phyloP scores from a whole-genome alignment of 1,140 invertebrate species.

The Copidosoma floridanum region DNA sequence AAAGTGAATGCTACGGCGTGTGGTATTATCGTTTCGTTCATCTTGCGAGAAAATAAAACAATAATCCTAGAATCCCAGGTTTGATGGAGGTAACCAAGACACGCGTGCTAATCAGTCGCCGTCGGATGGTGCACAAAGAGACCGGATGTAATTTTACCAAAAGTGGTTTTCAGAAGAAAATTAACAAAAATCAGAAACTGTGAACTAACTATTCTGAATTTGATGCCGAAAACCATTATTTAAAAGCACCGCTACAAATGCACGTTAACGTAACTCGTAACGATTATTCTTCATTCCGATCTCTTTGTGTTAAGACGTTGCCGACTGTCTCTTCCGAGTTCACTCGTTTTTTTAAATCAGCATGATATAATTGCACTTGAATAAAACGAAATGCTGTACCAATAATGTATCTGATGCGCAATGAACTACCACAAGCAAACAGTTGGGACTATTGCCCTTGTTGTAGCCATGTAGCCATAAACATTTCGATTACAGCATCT shows the following conservation, averaged over 20 bases:
- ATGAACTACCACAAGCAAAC: too few relatives aligned
- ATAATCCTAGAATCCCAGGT: conserved; percentile 1
- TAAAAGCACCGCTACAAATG: too few relatives aligned
- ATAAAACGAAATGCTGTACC: too few relatives aligned
- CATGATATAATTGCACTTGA: too few relatives aligned
- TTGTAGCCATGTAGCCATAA: too few relatives aligned
- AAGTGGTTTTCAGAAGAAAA: too few relatives aligned
- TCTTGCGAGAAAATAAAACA: conserved; percentile 12
- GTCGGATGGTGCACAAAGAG: conserved; percentile 12
- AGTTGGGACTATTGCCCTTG: too few relatives aligned
- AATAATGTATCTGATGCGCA: too few relatives aligned
- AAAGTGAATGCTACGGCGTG: neutral
- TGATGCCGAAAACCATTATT: too few relatives aligned
- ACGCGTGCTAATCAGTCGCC: conserved; percentile 5
- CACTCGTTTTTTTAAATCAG: neutral
- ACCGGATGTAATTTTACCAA: conserved; percentile 1
- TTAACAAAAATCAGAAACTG: neutral
- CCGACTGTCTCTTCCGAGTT: neutral
- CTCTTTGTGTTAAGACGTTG: neutral
- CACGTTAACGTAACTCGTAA: neutral
- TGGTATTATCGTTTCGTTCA: conserved; percentile 15
- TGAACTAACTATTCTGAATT: neutral
- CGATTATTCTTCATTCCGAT: neutral
- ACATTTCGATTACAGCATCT: too few relatives aligned
- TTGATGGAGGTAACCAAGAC: conserved; percentile 3